These are phyloP conservation scores for Rana temporaria DNA, from an alignment of 2,113 vertebrate genomes.

Conservation along the genomic window DNA sequence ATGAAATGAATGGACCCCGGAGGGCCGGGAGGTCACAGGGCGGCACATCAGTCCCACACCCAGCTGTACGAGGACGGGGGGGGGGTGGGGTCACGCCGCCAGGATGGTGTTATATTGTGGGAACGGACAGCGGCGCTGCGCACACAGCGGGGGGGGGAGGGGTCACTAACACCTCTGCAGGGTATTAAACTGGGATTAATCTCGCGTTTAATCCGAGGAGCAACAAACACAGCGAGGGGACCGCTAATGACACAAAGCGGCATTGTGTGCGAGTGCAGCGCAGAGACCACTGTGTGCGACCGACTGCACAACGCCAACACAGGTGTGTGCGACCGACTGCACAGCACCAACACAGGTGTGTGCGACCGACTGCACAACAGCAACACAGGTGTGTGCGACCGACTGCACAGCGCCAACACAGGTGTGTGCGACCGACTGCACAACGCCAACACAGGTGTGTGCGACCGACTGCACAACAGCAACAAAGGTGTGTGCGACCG, in stretches of 20 bases:
- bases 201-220: neutral
- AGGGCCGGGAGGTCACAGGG: too few species aligned
- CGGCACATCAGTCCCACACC: neutral
- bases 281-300: too few species aligned
- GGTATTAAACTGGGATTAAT: neutral
- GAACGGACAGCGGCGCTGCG: neutral
- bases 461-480: too few species aligned
- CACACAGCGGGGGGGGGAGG: neutral
- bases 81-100: neutral
- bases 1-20: too few species aligned
- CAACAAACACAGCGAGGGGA: slow-evolving; percentile 60
- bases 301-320: too few species aligned
- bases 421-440: neutral
- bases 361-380: neutral
- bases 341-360: neutral
- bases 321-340: too few species aligned
- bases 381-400: neutral
- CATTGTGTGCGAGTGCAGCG: slow-evolving; percentile 8
- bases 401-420: neutral
- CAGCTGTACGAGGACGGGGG: neutral
- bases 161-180: neutral
- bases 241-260: slow-evolving; percentile 71
- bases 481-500: too few species aligned
- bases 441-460: too few species aligned
- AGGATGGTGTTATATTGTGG: neutral